Percentiles rank a stretch among this genome's conserved stretches.
phyloP scores from a whole-genome alignment of 64 coral and sea anemone species.

The Stichodactyla helianthus region DNA sequence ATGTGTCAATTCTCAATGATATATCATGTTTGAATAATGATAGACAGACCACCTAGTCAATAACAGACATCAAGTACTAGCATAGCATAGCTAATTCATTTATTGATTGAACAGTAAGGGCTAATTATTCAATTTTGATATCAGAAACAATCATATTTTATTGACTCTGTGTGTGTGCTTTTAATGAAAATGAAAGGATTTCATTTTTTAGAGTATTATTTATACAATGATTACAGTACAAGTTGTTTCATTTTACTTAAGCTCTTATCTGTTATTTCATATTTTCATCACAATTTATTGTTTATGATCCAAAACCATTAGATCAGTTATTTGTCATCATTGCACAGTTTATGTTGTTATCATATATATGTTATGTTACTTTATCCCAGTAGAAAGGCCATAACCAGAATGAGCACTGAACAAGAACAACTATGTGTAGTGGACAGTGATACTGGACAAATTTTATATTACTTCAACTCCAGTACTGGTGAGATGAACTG shows the following conservation, averaged over 20 bases:
- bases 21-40: background rate
- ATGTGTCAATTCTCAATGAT: background rate
- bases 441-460: slow-evolving; percentile 28
- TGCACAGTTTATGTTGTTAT: background rate
- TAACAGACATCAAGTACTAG: background rate
- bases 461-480: slow-evolving; percentile 24
- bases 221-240: background rate
- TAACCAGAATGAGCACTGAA: slow-evolving; percentile 5
- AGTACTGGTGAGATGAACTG: slow-evolving; percentile 32
- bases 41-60: background rate
- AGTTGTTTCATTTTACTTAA: slow-evolving; percentile 18
- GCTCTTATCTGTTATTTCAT: background rate
- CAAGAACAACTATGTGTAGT: slow-evolving; percentile 25
- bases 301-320: background rate
- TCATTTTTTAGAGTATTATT: background rate
- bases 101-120: too few species aligned
- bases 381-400: background rate
- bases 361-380: background rate
- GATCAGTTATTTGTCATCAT: background rate
- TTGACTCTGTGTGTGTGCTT: background rate
- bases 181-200: background rate
- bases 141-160: too few species aligned
- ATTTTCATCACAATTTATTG: background rate
- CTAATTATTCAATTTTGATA: too few species aligned
- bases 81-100: too few species aligned